Evolutionary conservation across 2,888 invertebrate genomes (phyloP), one percentile per base, ranked within the genome.

Genomic region (Xestia rhomboidea): DNA sequence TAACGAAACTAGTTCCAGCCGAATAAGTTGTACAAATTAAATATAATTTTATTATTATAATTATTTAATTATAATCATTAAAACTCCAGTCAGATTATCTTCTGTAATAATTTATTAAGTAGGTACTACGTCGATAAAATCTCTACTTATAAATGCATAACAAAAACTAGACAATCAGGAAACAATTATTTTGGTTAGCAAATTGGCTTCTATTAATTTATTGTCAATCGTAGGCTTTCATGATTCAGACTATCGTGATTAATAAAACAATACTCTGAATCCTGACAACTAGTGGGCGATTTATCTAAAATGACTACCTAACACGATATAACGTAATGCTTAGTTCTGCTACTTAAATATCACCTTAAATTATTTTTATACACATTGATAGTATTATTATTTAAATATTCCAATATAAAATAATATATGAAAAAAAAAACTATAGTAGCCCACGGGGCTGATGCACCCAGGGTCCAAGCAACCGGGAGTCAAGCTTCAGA

Each of bases 121-220:
- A 73, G 27, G 57, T 46, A 79, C 1, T n/a, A 49, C 30, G 34
- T 57, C 27, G 81, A 79, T 84, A 81, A 72, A 24, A 81, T 72
- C 64, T 70, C n/a, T 68, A 62, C 34, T 67, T 24, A 73, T 64
- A 68, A 68, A 75, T 51, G 38, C 57, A 49, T 57, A 49, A 68
- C 46, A 85, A 77, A 86, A 83, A 86, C 71, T 73, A 57, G 83
- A 60, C 68, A 79, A 57, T 79, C 75, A 86, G 83, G 84, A 84
- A 84, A 73, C 66, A 78, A 86, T 86, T 82, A 86, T 78, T 82
- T 75, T 67, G n/a, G 41, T 69, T 60, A 57, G 72, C 54, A 68
- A 78, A 71, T 70, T 82, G 70, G 41, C 68, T 73, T 54, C n/a
- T 60, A 72, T 72, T 77, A 72, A 77, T 82, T 82, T 85, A 85